These are phyloP conservation scores for Neogale vison DNA, from an alignment of 2,113 vertebrate genomes.

Conservation along the genomic window DNA sequence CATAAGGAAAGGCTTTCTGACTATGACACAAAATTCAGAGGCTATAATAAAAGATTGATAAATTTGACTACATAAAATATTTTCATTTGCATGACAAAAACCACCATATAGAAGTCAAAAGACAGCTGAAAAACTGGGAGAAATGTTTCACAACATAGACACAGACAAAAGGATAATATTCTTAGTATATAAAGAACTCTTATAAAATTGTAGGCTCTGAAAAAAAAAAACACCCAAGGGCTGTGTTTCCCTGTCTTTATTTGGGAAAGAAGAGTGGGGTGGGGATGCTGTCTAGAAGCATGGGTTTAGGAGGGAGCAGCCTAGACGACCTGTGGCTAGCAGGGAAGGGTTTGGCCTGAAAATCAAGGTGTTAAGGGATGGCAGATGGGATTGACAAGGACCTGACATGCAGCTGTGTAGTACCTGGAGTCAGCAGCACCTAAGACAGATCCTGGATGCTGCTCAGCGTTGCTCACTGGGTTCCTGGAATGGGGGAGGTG, in stretches of 20 bases:
- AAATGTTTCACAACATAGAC: neutral
- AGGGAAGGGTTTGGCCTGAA: neutral
- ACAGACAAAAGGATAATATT: neutral
- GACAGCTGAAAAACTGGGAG: neutral
- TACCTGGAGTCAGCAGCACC: constrained; percentile 75
- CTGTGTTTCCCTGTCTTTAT: neutral
- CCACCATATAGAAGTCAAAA: neutral
- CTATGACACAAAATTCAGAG: neutral
- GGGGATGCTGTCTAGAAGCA: neutral
- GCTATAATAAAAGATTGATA: neutral
- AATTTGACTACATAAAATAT: neutral
- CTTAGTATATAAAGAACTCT: neutral
- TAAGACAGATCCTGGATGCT: constrained; percentile 79
- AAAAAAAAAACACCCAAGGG: neutral
- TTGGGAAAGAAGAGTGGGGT: neutral
- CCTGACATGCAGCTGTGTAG: constrained; percentile 70
- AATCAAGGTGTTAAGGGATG: neutral
- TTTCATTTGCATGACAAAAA: constrained; percentile 7
- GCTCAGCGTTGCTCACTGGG: neutral
- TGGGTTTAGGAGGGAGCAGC: neutral
- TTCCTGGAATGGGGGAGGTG: neutral
- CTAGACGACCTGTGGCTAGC: neutral
- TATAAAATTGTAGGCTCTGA: neutral
- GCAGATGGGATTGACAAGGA: constrained; percentile 73
- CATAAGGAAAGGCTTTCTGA: neutral